Conservation (phyloP, 2,797 vertebrate species). For the Rhinogobio ventralis region DNA sequence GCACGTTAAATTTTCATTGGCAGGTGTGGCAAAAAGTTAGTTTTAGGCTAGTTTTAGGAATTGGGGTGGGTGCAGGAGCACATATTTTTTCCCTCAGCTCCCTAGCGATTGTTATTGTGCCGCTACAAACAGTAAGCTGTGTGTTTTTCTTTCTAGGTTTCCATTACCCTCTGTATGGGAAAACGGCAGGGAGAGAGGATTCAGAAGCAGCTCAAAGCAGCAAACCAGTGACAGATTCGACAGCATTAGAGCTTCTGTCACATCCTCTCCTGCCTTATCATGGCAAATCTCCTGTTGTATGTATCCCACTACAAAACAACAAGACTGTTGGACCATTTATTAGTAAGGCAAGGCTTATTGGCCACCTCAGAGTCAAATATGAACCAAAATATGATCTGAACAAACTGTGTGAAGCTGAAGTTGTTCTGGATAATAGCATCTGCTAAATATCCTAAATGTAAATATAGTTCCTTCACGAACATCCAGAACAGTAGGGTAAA, state of each 20-base stretch:
- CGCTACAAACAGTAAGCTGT: background rate
- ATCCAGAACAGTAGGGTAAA: background rate
- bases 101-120: background rate
- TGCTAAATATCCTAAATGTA: background rate
- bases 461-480: background rate
- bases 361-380: background rate
- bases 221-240: conserved; percentile 87
- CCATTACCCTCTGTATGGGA: conserved; percentile 97
- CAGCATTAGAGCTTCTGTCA: conserved; percentile 91
- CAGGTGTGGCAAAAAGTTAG: no score
- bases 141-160: conserved; percentile 79
- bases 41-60: background rate
- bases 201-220: conserved; percentile 88
- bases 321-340: background rate
- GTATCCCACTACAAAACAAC: conserved; percentile 56
- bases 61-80: background rate
- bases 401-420: background rate
- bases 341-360: background rate
- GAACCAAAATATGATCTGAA: no score
- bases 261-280: conserved; percentile 92
- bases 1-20: no score
- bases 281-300: conserved; percentile 93
- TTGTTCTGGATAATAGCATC: background rate
- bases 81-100: background rate
- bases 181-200: conserved; percentile 96